These are phyloP conservation scores for Gerris buenoi DNA, from an alignment of 1,140 invertebrate genomes.

Conservation along the genomic window DNA sequence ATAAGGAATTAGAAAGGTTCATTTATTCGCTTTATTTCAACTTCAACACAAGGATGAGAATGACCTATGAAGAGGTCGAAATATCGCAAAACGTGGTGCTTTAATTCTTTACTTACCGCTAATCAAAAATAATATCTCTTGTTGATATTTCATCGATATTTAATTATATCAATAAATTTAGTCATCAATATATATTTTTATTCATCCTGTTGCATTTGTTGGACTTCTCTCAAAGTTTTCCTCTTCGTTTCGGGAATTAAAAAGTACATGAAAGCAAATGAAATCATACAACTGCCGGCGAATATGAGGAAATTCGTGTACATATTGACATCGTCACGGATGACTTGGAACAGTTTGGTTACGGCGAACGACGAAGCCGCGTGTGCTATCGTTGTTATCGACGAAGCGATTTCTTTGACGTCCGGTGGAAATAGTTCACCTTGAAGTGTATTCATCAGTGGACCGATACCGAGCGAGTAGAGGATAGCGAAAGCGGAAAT, in stretches of 20 bases:
- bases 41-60: no score
- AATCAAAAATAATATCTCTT: no score
- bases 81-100: no score
- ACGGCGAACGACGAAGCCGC: slow-evolving; percentile 44
- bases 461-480: slow-evolving; percentile 40
- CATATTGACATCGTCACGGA: slow-evolving; percentile 42
- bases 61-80: no score
- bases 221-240: slow-evolving; percentile 56
- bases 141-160: no score
- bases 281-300: slow-evolving; percentile 44
- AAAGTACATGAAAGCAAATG: slow-evolving; percentile 38
- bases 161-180: background rate
- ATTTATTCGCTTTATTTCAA: no score
- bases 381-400: slow-evolving; percentile 30
- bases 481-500: slow-evolving; percentile 41
- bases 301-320: slow-evolving; percentile 69
- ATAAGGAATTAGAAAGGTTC: no score
- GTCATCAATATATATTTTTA: background rate
- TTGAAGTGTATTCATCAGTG: slow-evolving; percentile 42
- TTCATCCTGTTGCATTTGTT: slow-evolving; percentile 21
- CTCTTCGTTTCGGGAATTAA: slow-evolving; percentile 69
- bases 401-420: slow-evolving; percentile 40
- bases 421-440: slow-evolving; percentile 45
- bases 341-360: slow-evolving; percentile 52
- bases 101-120: no score